Evolutionary conservation across 2,797 vertebrate species (phyloP).

Genomic region (Pterois miles): DNA sequence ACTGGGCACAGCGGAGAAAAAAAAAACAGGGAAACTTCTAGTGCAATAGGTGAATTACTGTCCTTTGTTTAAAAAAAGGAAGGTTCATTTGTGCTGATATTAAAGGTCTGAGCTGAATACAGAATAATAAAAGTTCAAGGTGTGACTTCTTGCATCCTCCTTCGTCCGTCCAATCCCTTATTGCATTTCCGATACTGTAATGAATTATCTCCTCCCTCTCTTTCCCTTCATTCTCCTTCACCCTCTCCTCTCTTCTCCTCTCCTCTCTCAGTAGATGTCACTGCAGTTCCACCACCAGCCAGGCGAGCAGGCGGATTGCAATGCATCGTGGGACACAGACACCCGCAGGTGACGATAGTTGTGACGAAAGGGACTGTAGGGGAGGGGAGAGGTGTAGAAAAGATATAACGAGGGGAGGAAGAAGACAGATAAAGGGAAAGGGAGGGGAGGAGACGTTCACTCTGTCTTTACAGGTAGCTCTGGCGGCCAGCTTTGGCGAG

Average conservation of each 20-base stretch:
- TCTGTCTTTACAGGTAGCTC: constrained; percentile 32
- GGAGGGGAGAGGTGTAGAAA: constrained; percentile 45
- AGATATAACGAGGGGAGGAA: constrained; percentile 44
- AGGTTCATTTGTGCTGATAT: constrained; percentile 34
- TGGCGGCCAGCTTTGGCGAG: background rate
- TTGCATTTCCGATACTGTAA: constrained; percentile 14
- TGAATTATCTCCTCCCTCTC: constrained; percentile 12
- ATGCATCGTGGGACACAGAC: constrained; percentile 73
- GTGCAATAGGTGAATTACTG: constrained; percentile 3
- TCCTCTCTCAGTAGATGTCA: constrained; percentile 83
- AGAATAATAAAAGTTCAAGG: constrained; percentile 35
- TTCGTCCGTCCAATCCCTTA: background rate
- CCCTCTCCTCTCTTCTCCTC: constrained; percentile 14
- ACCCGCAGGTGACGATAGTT: constrained; percentile 70
- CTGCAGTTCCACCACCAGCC: constrained; percentile 79
- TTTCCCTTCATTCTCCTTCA: constrained; percentile 1
- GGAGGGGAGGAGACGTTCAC: constrained; percentile 24
- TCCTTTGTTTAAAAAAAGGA: constrained; percentile 35
- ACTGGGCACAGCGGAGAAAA: background rate
- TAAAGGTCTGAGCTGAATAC: constrained; percentile 43
- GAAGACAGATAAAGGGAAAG: constrained; percentile 43
- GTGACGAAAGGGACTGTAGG: constrained; percentile 66
- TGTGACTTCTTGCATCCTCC: constrained; percentile 1
- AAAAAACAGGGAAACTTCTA: constrained; percentile 10
- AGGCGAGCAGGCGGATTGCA: constrained; percentile 53